Evolutionary conservation across 2,888 invertebrate genomes (phyloP), one percentile per base, ranked within the genome.

Genomic region (Nomada ferruginata): DNA sequence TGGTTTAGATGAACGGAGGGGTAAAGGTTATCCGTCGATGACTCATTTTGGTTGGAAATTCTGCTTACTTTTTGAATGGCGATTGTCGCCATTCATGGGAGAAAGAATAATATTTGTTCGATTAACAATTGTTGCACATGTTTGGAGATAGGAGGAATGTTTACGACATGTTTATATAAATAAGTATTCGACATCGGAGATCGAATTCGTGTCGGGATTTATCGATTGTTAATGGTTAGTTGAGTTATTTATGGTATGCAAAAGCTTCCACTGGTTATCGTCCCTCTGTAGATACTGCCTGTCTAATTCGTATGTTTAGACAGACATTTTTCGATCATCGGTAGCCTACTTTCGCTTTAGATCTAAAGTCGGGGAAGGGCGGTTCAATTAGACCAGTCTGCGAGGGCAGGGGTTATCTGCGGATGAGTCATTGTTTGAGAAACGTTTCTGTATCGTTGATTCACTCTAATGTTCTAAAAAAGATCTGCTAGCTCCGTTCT

Each of bases 401-500:
- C 18, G 2, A 44, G 65, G 74, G 36, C 9, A 74, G 52, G 50
- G 74, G 59, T 74, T 74, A 74, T 66, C 42, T 42, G 18, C 13
- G 13, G 23, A 52, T 66, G 59, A 66, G 36, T 74, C 74, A 60
- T 1, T 23, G 36, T 36, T 36, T 36, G 29, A 52, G 44, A 60
- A 23, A 44, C 26, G 18, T 42, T 64, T 44, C 71, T 53, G 2
- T 72, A 26, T 68, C 55, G 26, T 72, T 63, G 4, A 63, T 60
- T 71, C 50, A 61, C 42, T 20, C 26, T 42, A 13, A 26, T 13
- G 20, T 53, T 68, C 55, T 20, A 13, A 44, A 36, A 23, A 68
- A 23, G 55, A 55, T 53, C 65, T 1, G 23, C 65, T 20, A 29
- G 15, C 52, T 26, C 18, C 18, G 42, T 44, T 57, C 57, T 11